phyloP scores from a whole-genome alignment of 2,888 invertebrate species.

The Andrena chrysosceles region DNA sequence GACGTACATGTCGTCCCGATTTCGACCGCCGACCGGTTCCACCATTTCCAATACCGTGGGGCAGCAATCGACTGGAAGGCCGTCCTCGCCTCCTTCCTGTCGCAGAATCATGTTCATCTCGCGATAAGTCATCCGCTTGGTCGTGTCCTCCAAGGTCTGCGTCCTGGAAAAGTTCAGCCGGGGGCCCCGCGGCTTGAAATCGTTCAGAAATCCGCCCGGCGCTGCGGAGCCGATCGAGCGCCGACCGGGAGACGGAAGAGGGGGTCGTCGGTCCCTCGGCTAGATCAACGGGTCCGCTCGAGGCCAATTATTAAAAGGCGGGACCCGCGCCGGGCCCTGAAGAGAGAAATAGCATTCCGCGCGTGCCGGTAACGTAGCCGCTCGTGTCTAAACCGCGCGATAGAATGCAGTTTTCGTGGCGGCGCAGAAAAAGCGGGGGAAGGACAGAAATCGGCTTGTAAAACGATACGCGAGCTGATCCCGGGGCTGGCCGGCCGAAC shows the following conservation, averaged over 20 bases:
- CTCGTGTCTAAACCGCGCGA: conserved; percentile 48
- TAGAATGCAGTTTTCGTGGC: conserved; percentile 46
- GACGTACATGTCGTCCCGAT: conserved; percentile 90
- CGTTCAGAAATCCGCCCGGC: conserved; percentile 1
- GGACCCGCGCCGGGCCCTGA: conserved; percentile 2
- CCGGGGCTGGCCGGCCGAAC: conserved; percentile 39
- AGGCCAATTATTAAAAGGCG: not conserved
- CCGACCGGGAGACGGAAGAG: no score
- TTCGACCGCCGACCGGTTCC: conserved; percentile 91
- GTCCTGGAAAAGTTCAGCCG: conserved; percentile 65
- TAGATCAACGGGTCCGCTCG: not conserved
- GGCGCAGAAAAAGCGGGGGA: not conserved
- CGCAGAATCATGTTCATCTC: conserved; percentile 89
- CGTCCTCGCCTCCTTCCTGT: conserved; percentile 86
- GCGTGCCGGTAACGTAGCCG: conserved; percentile 50
- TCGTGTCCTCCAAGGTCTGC: conserved; percentile 84
- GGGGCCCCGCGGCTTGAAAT: not conserved
- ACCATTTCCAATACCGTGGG: conserved; percentile 92
- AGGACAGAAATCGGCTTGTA: conserved; percentile 18
- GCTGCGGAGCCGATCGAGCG: not conserved
- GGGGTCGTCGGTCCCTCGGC: no score
- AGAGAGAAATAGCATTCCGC: conserved; percentile 74
- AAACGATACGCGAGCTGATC: conserved; percentile 51
- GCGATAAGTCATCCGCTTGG: conserved; percentile 87
- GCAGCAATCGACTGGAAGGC: conserved; percentile 90